Conservation (phyloP, 2,113 vertebrate genomes). For the Actenoides hombroni region DNA sequence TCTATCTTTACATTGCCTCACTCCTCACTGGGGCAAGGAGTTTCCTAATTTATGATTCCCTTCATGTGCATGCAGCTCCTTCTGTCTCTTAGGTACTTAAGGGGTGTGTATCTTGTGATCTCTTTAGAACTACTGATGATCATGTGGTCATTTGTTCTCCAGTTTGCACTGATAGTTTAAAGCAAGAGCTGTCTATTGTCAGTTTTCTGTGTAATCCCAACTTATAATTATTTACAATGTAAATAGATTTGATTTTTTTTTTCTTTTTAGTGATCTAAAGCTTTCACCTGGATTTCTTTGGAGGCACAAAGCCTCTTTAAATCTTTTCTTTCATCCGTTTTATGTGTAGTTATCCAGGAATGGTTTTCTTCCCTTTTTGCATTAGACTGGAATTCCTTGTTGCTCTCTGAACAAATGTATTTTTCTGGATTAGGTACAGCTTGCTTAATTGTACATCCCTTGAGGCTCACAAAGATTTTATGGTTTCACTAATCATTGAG, state of each 20-base stretch:
- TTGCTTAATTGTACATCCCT: background rate
- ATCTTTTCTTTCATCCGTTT: background rate
- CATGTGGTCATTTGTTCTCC: background rate
- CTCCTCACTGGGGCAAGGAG: background rate
- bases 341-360: background rate
- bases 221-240: background rate
- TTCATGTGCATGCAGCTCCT: background rate
- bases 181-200: background rate
- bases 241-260: background rate
- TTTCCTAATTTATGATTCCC: background rate
- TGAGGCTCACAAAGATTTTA: background rate
- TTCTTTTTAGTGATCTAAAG: background rate
- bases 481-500: background rate
- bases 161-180: background rate
- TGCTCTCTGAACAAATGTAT: background rate
- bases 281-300: background rate
- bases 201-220: background rate
- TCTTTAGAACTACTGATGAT: background rate
- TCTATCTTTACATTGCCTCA: background rate
- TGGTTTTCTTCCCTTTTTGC: background rate
- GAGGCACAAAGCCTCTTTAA: background rate
- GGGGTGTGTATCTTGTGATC: background rate
- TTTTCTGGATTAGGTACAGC: background rate
- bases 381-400: background rate
- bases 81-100: background rate